Percentiles rank a stretch among this genome's conserved stretches.
Conservation (phyloP, 1,140 invertebrate genomes). For the Dendrolimus kikuchii region DNA sequence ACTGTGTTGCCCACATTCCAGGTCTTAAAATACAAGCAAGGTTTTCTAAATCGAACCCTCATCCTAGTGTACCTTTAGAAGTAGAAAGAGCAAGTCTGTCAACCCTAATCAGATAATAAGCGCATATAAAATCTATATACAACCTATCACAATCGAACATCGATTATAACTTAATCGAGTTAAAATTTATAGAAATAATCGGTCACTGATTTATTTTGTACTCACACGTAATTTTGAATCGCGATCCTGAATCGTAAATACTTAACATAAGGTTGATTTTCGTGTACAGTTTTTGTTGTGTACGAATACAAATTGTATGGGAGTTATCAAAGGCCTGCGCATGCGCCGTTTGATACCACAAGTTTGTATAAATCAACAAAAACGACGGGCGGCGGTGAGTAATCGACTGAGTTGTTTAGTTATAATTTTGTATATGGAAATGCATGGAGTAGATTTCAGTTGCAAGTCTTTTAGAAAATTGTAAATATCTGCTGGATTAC, state of each 20-base stretch:
- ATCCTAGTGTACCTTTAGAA: too few species aligned
- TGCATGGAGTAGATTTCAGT: constrained; percentile 20
- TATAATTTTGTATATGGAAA: constrained; percentile 31
- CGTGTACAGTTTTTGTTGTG: constrained; percentile 10
- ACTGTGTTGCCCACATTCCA: too few species aligned
- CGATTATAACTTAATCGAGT: constrained; percentile 71
- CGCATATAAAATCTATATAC: too few species aligned
- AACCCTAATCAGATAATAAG: too few species aligned
- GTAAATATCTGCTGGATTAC: too few species aligned
- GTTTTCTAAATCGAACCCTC: too few species aligned
- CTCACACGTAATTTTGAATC: constrained; percentile 13
- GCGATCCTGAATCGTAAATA: constrained; percentile 2
- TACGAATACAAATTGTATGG: constrained; percentile 57
- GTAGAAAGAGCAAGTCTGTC: too few species aligned
- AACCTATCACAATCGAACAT: constrained; percentile 28
- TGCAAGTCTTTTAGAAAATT: neutral
- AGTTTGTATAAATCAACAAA: constrained; percentile 68
- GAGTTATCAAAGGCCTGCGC: constrained; percentile 45
- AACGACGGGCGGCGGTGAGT: constrained; percentile 63
- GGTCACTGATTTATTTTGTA: constrained; percentile 58
- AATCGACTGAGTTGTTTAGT: constrained; percentile 43
- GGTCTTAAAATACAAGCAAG: too few species aligned
- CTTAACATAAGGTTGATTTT: constrained; percentile 19
- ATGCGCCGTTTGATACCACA: constrained; percentile 45
- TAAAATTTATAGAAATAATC: constrained; percentile 70